Evolutionary conservation across 2,888 invertebrate genomes (phyloP).

Genomic region (Sarcophaga rosellei): DNA sequence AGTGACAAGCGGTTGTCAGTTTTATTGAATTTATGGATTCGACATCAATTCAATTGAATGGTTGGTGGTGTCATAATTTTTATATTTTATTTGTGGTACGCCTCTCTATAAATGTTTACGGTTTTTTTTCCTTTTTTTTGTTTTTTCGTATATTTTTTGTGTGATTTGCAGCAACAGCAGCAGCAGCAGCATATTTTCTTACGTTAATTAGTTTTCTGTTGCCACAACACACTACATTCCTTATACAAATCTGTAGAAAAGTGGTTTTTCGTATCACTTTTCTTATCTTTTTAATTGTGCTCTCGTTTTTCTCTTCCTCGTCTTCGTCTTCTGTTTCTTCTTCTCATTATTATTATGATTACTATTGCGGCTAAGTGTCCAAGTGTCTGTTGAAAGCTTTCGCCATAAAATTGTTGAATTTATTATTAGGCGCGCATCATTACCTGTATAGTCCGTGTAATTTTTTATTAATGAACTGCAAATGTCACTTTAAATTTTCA

Average conservation of each 20-base stretch:
- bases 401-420: slow-evolving; percentile 55
- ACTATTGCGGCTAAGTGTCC: neutral
- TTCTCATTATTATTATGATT: neutral
- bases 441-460: slow-evolving; percentile 34
- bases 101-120: neutral
- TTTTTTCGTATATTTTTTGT: neutral
- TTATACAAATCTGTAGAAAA: neutral
- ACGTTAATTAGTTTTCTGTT: slow-evolving; percentile 4
- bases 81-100: neutral
- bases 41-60: neutral
- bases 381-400: slow-evolving; percentile 50
- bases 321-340: no score
- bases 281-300: slow-evolving; percentile 55
- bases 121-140: slow-evolving; percentile 11
- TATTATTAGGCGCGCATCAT: slow-evolving; percentile 51
- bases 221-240: neutral
- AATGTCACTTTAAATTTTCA: slow-evolving; percentile 53
- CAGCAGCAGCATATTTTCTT: slow-evolving; percentile 6
- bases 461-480: slow-evolving; percentile 64
- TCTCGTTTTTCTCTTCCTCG: slow-evolving; percentile 12
- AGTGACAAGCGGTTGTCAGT: neutral
- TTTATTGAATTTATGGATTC: neutral
- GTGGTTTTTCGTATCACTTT: slow-evolving; percentile 14
- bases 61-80: neutral
- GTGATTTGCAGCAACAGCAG: neutral